Evolutionary conservation across 2,113 vertebrate species (phyloP).

Genomic region (Tichodroma muraria): DNA sequence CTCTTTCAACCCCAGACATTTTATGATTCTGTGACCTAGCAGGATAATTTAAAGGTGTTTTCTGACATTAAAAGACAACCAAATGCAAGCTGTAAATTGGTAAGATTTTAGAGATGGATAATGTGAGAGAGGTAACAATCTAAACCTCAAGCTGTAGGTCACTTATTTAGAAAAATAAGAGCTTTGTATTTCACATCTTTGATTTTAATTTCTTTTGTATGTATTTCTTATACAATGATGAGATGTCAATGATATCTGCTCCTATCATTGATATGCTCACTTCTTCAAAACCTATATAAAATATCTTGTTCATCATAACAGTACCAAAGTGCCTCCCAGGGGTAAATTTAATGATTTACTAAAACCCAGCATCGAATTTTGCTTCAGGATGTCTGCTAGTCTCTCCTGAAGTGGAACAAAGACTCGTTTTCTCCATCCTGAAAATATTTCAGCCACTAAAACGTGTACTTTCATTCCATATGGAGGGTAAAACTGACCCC

Average conservation of each 20-base stretch:
- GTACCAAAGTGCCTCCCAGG: background rate
- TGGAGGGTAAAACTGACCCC: background rate
- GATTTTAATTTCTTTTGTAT: background rate
- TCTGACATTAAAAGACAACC: background rate
- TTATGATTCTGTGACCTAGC: background rate
- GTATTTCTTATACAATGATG: background rate
- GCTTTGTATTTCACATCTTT: background rate
- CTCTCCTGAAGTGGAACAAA: background rate
- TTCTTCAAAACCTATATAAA: background rate
- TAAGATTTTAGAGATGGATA: background rate
- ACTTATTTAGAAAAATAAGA: background rate
- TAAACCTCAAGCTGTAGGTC: background rate
- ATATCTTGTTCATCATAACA: background rate
- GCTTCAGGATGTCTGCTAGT: background rate
- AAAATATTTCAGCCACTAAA: background rate
- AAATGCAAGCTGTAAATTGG: background rate
- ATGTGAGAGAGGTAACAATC: background rate
- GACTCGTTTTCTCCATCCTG: background rate
- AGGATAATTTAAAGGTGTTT: background rate
- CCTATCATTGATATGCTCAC: background rate
- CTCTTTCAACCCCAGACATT: background rate
- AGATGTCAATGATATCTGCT: background rate
- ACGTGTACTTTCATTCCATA: background rate
- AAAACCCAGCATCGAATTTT: background rate
- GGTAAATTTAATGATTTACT: background rate